Conservation (phyloP, 64 coral and sea anemone genomes). For the Montipora foliosa region DNA sequence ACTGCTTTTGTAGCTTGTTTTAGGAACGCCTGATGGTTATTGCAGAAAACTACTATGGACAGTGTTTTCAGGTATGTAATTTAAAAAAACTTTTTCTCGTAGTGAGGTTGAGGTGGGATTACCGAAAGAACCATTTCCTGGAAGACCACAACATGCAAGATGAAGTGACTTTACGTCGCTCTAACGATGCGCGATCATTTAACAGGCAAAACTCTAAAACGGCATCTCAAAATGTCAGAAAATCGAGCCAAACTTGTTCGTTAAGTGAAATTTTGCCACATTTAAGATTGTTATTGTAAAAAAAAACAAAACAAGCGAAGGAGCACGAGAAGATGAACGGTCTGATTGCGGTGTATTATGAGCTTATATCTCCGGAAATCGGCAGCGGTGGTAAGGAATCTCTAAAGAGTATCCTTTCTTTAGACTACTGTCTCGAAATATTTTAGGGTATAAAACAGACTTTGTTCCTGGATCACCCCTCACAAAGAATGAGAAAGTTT, state of each 20-base stretch:
- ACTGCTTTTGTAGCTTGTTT: slow-evolving; percentile 20
- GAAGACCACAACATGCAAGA: not conserved
- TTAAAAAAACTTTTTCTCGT: not conserved
- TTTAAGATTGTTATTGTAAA: too few relatives aligned
- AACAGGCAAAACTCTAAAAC: slow-evolving; percentile 12
- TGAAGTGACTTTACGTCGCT: slow-evolving; percentile 3
- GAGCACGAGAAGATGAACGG: slow-evolving; percentile 14
- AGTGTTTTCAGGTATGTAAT: not conserved
- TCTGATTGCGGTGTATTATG: slow-evolving; percentile 3
- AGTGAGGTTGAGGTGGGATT: slow-evolving; percentile 1
- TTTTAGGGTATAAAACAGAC: too few relatives aligned
- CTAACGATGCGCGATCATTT: slow-evolving; percentile 2
- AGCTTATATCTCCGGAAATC: not conserved
- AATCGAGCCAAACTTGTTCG: not conserved
- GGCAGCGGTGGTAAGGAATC: not conserved
- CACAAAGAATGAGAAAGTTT: too few relatives aligned
- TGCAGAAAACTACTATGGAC: not conserved
- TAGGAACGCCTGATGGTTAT: slow-evolving; percentile 2
- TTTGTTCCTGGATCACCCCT: too few relatives aligned
- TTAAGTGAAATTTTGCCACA: too few relatives aligned
- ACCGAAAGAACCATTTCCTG: slow-evolving; percentile 15
- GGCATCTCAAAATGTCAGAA: slow-evolving; percentile 6
- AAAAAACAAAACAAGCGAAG: not conserved
- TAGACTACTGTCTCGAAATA: too few relatives aligned
- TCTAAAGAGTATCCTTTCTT: too few relatives aligned